Evolutionary conservation across 1,140 invertebrate species (phyloP), one percentile per base, ranked within the genome.

Genomic region (Oscheius sp.): DNA sequence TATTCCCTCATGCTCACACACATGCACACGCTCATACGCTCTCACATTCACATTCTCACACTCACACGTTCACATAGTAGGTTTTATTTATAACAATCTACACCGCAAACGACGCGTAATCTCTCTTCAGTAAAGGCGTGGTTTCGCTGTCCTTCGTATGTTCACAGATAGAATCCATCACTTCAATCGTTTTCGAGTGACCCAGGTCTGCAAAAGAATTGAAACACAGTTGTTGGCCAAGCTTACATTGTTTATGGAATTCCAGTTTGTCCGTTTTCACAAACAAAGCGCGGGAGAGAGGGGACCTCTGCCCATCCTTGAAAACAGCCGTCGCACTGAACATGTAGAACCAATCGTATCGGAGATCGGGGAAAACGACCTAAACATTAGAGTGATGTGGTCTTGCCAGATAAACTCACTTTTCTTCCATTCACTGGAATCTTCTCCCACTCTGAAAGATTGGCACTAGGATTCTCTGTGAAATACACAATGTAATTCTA

Each of bases 331-430:
- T 83, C 0, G 83, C 80, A 61, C 76, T 78, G 68, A 79, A 79
- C 77, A 83, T 71, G 42, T 81, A 83, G 68, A 83, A 83, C 82
- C 82, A 83, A 67, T 83, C 82, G 64, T 78, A 83, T 52, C 84
- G 83, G n/a, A 83, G 73, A 28, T 84, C 82, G 1, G 82, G 79
- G 52, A 83, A 83, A 3, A 82, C 78, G 1, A 83, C 79, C 58
- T 68, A 26, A 67, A 15, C 23, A 28, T 20, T 10, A 36, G n/a
- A 18, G 1, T 58, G 35, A 1, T 38, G 2, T 13, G 20, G 31
- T 2, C 3, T 10, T 20, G 35, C 2, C 2, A n/a, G n/a, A 3
- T 59, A 3, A 28, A 15, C 42, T 10, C 46, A 74, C 72, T 29
- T 77, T 67, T 35, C 79, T 58, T 3, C 82, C 82, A 49, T 78